A percentile compares a stretch with the other conserved stretches of the same genome.
phyloP scores from a whole-genome alignment of 1,140 invertebrate species.

The Sitobion miscanthi region DNA sequence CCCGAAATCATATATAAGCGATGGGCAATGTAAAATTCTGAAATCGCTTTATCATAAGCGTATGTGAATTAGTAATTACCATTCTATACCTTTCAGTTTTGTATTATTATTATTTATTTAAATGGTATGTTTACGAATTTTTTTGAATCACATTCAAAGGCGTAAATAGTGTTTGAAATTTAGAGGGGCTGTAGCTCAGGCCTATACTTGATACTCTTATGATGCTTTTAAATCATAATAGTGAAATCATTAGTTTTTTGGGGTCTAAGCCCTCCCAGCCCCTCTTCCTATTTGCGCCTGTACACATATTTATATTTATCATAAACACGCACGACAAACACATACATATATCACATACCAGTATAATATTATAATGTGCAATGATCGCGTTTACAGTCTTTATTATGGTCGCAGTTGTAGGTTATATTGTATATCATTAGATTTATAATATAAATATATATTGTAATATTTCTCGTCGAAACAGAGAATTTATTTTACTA shows the following conservation, averaged over 20 bases:
- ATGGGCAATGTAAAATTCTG: background rate
- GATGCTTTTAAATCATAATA: too few relatives aligned
- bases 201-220: too few relatives aligned
- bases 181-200: too few relatives aligned
- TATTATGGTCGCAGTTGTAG: background rate
- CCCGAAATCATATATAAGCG: background rate
- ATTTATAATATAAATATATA: background rate
- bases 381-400: background rate
- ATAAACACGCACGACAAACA: background rate
- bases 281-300: too few relatives aligned
- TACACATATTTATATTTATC: too few relatives aligned
- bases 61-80: background rate
- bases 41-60: background rate
- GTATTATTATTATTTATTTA: conserved; percentile 32
- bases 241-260: too few relatives aligned
- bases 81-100: background rate
- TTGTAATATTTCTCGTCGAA: background rate
- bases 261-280: too few relatives aligned
- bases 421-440: background rate
- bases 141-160: background rate
- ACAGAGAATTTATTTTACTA: background rate
- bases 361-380: background rate
- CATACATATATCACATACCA: too few relatives aligned
- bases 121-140: background rate
- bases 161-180: too few relatives aligned